Percentiles rank a stretch among this genome's conserved stretches.
These are phyloP conservation scores for Thymelicus sylvestris DNA, from an alignment of 2,888 invertebrate genomes.

Conservation along the genomic window DNA sequence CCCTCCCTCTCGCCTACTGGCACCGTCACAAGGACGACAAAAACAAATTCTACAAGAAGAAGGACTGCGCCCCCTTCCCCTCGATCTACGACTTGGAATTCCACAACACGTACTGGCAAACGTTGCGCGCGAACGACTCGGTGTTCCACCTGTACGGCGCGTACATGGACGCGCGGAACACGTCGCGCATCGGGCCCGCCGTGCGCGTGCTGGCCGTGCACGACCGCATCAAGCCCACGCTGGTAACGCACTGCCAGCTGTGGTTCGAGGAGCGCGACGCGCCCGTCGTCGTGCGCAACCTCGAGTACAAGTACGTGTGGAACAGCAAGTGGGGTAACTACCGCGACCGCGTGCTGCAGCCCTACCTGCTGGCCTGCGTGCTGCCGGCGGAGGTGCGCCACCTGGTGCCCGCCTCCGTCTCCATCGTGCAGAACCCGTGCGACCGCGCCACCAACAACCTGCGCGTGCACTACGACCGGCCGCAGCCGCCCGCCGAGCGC, in stretches of 20 bases:
- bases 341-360: slow-evolving; percentile 95
- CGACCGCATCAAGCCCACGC: slow-evolving; percentile 93
- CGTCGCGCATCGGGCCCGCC: slow-evolving; percentile 92
- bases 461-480: slow-evolving; percentile 91
- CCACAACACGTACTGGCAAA: slow-evolving; percentile 97
- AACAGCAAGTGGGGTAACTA: slow-evolving; percentile 97
- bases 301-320: slow-evolving; percentile 98
- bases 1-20: slow-evolving; percentile 94
- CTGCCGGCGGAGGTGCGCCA: slow-evolving; percentile 90
- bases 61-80: slow-evolving; percentile 93
- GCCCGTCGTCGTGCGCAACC: slow-evolving; percentile 91
- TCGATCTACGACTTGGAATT: slow-evolving; percentile 96
- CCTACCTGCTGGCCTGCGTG: slow-evolving; percentile 95
- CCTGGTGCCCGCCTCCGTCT: slow-evolving; percentile 92
- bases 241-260: slow-evolving; percentile 93
- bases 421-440: slow-evolving; percentile 93
- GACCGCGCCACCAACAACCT: slow-evolving; percentile 94
- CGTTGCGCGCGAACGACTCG: slow-evolving; percentile 91
- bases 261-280: slow-evolving; percentile 95
- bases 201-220: slow-evolving; percentile 95
- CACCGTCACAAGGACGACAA: slow-evolving; percentile 92
- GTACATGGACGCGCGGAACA: slow-evolving; percentile 92
- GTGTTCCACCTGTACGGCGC: slow-evolving; percentile 96
- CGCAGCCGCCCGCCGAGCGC: slow-evolving; percentile 79
- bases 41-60: slow-evolving; percentile 86